Evolutionary conservation across 64 coral and sea anemone genomes (phyloP).

Genomic region (Trachythela sp.): DNA sequence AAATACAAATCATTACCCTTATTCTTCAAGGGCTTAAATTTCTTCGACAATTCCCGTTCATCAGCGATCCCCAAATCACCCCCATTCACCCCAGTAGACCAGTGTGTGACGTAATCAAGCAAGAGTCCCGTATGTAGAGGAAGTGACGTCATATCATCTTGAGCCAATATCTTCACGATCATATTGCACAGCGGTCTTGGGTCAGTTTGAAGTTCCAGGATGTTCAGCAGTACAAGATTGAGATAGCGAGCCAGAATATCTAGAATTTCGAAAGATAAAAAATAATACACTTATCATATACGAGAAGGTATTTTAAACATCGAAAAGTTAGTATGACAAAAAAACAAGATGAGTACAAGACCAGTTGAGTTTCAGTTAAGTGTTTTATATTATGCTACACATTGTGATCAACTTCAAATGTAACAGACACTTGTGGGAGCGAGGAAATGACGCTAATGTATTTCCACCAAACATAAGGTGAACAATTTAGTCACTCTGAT

Average conservation of each 20-base stretch:
- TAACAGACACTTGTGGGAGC: too few relatives aligned
- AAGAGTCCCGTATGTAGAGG: not conserved
- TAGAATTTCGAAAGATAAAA: not conserved
- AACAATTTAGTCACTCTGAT: too few relatives aligned
- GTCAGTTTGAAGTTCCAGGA: not conserved
- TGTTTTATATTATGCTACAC: too few relatives aligned
- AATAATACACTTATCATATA: not conserved
- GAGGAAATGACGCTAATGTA: too few relatives aligned
- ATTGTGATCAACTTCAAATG: too few relatives aligned
- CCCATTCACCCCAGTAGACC: not conserved
- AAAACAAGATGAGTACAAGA: too few relatives aligned
- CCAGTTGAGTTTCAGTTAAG: too few relatives aligned
- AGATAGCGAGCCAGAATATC: not conserved
- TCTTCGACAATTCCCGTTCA: not conserved
- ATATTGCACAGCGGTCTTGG: not conserved
- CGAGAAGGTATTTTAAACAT: too few relatives aligned
- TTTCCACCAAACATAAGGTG: too few relatives aligned
- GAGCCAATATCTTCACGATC: not conserved
- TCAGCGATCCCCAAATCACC: not conserved
- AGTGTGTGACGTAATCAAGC: not conserved
- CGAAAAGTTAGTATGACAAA: too few relatives aligned
- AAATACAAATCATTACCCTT: not conserved
- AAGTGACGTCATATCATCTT: not conserved
- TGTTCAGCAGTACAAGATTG: not conserved
- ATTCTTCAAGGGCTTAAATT: not conserved